Evolutionary conservation across 2,113 vertebrate genomes (phyloP), one percentile per base, ranked within the genome.

Genomic region (Hippocampus comes): DNA sequence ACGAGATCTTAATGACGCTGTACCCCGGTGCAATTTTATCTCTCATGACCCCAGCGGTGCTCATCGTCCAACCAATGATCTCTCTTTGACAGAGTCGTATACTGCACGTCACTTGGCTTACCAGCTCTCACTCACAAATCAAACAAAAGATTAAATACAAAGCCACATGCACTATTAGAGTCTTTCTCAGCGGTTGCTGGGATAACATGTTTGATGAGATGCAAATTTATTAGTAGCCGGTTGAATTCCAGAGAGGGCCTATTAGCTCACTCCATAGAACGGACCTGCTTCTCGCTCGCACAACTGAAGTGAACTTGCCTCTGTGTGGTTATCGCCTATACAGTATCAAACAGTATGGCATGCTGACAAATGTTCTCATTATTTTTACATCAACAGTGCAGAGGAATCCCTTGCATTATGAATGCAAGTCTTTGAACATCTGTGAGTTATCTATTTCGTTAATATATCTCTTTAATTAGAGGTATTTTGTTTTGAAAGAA

Each of bases 1-100:
- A 91, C 90, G 90, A 85, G 74, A 90, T 91, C 86, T 85, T 87
- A 90, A 91, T 91, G 86, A 87, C 83, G 87, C 73, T 87, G 63
- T 83, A 80, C 84, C 78, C 77, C 78, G 60, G 75, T 86, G 86
- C 86, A 78, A 73, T 72, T 84, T 74, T 72, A 73, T 84, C 80
- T 84, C 85, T 73, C 79, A 67, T 90, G 82, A 89, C 78, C 84
- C 73, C 73, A 70, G 70, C 82, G 85, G 78, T 84, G 79, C 79
- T 82, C 80, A 87, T 90, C 82, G 85, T 73, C 70, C 80, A 67
- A 68, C 84, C 88, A 90, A 88, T 87, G 63, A 84, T 86, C 73
- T 87, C 81, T 88, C 63, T 83, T 75, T 69, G 4, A 27, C 23
- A 12, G 11, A 9, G n/a, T 57, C 10, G 5, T 27, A 41, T 30